Conservation (phyloP, 1,140 invertebrate genomes). For the Trialeurodes vaporariorum region DNA sequence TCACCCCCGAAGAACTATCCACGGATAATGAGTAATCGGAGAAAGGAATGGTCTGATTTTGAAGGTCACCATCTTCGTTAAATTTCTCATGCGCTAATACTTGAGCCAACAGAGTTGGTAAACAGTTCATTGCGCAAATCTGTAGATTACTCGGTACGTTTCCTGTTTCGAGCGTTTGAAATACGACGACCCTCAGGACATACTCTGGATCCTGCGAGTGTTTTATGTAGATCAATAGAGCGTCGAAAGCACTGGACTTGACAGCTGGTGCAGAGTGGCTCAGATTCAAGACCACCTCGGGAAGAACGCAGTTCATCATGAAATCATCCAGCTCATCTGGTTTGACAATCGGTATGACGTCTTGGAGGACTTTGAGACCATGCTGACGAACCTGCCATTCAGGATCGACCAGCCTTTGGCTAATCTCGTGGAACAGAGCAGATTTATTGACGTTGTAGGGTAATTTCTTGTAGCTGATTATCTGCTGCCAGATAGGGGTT, state of each 20-base stretch:
- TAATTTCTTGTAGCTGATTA: conserved; percentile 43
- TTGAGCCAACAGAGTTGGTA: conserved; percentile 32
- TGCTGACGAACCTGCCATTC: conserved; percentile 74
- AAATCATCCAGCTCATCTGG: conserved; percentile 44
- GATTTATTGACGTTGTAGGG: conserved; percentile 46
- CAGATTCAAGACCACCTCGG: conserved; percentile 55
- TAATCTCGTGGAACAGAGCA: conserved; percentile 52
- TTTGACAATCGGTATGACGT: conserved; percentile 54
- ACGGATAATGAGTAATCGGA: no score
- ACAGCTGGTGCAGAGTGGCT: conserved; percentile 62
- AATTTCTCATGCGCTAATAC: neutral
- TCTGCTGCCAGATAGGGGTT: conserved; percentile 62
- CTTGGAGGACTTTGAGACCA: conserved; percentile 56
- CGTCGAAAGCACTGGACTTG: conserved; percentile 57
- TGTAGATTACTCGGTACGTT: conserved; percentile 21
- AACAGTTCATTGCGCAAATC: conserved; percentile 29
- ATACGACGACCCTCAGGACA: conserved; percentile 46
- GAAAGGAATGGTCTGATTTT: neutral
- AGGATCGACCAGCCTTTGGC: conserved; percentile 55
- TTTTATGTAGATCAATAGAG: conserved; percentile 50
- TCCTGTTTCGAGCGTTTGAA: conserved; percentile 43
- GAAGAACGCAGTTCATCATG: conserved; percentile 42
- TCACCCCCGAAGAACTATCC: neutral
- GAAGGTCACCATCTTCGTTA: conserved; percentile 25
- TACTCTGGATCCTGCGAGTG: conserved; percentile 43